Base-by-base conservation (phyloP, 2,888 invertebrate species). In the Sminthurinus aureus region DNA sequence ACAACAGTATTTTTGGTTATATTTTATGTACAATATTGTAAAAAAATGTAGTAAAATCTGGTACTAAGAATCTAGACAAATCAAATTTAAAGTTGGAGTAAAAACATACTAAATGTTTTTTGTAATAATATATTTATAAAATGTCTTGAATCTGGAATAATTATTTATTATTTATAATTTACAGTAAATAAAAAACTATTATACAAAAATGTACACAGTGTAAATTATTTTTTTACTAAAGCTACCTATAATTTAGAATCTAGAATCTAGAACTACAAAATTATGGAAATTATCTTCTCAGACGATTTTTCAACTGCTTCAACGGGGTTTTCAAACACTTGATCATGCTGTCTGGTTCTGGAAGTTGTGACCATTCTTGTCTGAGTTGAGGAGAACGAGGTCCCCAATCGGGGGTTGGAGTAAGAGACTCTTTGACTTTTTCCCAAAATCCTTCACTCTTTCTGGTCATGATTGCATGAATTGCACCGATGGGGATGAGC, bases 401-500 rank as follows among this genome's bases (percentile, higher is more conserved):
- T 18, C 85, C 85, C 85, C 85, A 85, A 20, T 81, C 69, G 0
- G 18, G 13, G 0, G 81, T 82, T 0, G 85, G 85, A n/a, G 69
- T 66, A 11, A 81, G 20, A 2, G 85, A 73, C 20, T 81, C 79
- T 64, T 79, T 73, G 11, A 85, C 12, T 85, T 84, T 85, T 83
- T 84, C 58, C 13, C 0, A 3, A 22, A 76, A 2, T 24, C 81
- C 74, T 11, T 26, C 24, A 26, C 73, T 52, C 38, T 75, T 74
- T 22, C 74, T 38, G 38, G 79, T 12, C 66, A 20, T 75, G 13
- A 90, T 84, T 0, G 91, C 86, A 83, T 90, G 4, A 4, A 90
- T 52, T 8, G 90, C 91, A 92, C 92, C 93, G 0, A 92, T 88
- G 0, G 92, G 90, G n/a, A 93, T 90, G 12, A 87, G n/a, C 0